These are phyloP conservation scores for Plestiodon gilberti DNA, from an alignment of 2,113 vertebrate species.

Conservation along the genomic window DNA sequence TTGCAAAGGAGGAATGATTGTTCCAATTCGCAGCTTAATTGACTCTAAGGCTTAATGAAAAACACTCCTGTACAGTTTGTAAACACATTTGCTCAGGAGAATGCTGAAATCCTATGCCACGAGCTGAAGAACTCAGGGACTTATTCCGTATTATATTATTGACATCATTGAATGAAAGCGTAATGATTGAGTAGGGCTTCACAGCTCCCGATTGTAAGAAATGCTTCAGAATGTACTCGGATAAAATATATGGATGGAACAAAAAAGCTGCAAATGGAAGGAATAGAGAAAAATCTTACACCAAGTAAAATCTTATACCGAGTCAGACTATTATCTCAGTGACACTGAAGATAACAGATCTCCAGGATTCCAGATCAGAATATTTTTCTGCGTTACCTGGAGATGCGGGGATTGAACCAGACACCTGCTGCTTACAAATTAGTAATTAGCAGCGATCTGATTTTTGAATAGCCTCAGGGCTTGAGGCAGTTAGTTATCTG, in stretches of 20 bases:
- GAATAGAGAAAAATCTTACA: not conserved
- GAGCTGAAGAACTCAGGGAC: conserved; percentile 62
- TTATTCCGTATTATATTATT: conserved; percentile 69
- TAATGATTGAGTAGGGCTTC: conserved; percentile 59
- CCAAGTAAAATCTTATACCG: too few relatives aligned
- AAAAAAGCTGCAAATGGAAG: not conserved
- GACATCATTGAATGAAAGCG: conserved; percentile 65
- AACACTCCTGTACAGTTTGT: conserved; percentile 78
- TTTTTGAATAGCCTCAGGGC: too few relatives aligned
- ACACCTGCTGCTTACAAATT: too few relatives aligned
- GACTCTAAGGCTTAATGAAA: conserved; percentile 94
- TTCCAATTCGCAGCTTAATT: conserved; percentile 91
- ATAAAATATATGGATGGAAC: conserved; percentile 3
- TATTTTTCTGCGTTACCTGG: too few relatives aligned
- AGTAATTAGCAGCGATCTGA: too few relatives aligned
- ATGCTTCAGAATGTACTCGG: conserved; percentile 57
- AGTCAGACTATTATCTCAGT: too few relatives aligned
- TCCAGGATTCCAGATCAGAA: too few relatives aligned
- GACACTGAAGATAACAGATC: too few relatives aligned
- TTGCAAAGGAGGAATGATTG: conserved; percentile 92
- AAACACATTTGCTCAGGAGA: conserved; percentile 75
- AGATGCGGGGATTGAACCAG: too few relatives aligned
- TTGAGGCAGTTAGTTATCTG: too few relatives aligned
- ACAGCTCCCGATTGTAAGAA: conserved; percentile 67
- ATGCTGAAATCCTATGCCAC: conserved; percentile 41